A percentile compares a stretch with the other conserved stretches of the same genome.
These are phyloP conservation scores for Xenops minutus DNA, from an alignment of 2,797 vertebrate species.

Conservation along the genomic window DNA sequence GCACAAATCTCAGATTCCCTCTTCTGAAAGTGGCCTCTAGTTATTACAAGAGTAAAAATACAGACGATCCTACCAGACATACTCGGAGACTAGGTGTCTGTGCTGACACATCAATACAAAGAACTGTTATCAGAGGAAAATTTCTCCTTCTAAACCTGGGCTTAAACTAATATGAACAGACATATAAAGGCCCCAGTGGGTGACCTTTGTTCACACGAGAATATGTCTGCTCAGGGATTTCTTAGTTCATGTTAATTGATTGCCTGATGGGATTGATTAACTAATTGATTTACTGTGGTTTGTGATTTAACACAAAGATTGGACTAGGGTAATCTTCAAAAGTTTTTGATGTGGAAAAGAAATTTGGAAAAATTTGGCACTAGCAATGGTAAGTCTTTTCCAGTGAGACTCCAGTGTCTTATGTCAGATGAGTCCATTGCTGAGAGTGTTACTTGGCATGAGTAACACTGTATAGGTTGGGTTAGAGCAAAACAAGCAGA, in stretches of 20 bases:
- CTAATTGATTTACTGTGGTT: slow-evolving; percentile 56
- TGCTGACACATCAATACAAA: slow-evolving; percentile 59
- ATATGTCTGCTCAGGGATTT: slow-evolving; percentile 53
- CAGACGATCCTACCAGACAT: not conserved
- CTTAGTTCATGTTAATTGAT: slow-evolving; percentile 65
- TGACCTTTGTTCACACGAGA: slow-evolving; percentile 28
- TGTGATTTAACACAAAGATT: slow-evolving; percentile 21
- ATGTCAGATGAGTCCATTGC: not conserved
- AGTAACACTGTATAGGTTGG: not conserved
- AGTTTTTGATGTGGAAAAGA: not conserved
- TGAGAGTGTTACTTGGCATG: not conserved
- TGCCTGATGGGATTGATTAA: slow-evolving; percentile 59
- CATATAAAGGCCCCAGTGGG: not conserved
- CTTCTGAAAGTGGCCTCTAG: slow-evolving; percentile 18
- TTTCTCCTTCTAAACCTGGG: slow-evolving; percentile 40
- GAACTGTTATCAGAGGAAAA: slow-evolving; percentile 54
- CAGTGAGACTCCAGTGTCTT: accelerated
- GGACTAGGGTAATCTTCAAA: not conserved
- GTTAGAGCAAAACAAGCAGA: not conserved
- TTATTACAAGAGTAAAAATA: slow-evolving; percentile 30
- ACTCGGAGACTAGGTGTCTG: slow-evolving; percentile 29
- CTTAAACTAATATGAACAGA: slow-evolving; percentile 51
- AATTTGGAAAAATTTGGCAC: not conserved
- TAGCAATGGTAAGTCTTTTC: not conserved
- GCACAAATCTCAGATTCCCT: slow-evolving; percentile 28